Conservation (phyloP, 2,888 invertebrate species). For the Aspidiotus rigidus region DNA sequence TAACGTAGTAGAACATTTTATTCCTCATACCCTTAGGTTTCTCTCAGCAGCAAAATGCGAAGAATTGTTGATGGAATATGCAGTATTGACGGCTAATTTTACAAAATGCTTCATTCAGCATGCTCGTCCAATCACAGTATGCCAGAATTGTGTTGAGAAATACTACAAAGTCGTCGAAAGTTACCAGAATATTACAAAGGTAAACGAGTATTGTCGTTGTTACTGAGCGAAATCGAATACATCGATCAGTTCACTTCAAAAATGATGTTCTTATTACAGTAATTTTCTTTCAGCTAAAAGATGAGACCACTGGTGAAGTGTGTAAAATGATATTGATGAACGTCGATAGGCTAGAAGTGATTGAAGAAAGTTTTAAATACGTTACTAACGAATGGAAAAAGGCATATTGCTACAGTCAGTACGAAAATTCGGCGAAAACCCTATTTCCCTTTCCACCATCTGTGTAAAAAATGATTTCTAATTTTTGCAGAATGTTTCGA, state of each 20-base stretch:
- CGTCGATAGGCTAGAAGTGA: slow-evolving; percentile 54
- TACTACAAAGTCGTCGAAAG: slow-evolving; percentile 49
- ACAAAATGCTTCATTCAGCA: slow-evolving; percentile 53
- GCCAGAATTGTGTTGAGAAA: slow-evolving; percentile 50
- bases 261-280: no score
- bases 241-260: slow-evolving; percentile 17
- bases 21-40: not conserved
- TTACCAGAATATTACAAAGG: slow-evolving; percentile 48
- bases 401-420: slow-evolving; percentile 55
- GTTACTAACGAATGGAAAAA: slow-evolving; percentile 52
- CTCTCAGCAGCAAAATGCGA: slow-evolving; percentile 36
- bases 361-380: slow-evolving; percentile 51
- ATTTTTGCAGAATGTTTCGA: slow-evolving; percentile 9
- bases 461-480: not conserved
- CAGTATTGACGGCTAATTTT: slow-evolving; percentile 50
- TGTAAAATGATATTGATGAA: slow-evolving; percentile 54
- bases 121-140: slow-evolving; percentile 54
- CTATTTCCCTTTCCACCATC: slow-evolving; percentile 43
- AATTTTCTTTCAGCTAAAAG: not conserved
- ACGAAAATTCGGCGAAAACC: slow-evolving; percentile 39
- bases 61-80: slow-evolving; percentile 44
- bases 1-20: no score
- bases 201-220: slow-evolving; percentile 36
- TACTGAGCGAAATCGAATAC: no score
- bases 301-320: slow-evolving; percentile 43